phyloP scores from a whole-genome alignment of 2,797 vertebrate genomes.

The Manis crassicaudata region DNA sequence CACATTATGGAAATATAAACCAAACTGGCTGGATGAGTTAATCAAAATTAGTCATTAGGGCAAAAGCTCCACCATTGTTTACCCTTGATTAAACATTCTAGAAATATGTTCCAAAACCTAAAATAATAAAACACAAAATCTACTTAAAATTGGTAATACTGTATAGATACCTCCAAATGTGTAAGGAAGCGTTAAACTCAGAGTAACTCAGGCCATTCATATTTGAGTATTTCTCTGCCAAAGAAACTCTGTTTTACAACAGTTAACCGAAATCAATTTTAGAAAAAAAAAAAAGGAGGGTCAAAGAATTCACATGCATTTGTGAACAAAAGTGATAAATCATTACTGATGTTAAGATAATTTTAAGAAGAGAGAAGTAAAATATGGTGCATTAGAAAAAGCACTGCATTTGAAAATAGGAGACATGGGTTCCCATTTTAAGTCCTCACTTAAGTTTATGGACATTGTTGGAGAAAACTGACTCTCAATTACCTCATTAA shows the following conservation, averaged over 20 bases:
- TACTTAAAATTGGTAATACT: slow-evolving; percentile 29
- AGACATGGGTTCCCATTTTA: background rate
- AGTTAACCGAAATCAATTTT: background rate
- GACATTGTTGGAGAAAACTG: background rate
- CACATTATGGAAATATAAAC: background rate
- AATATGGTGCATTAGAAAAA: background rate
- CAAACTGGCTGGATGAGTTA: background rate
- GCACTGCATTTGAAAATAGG: background rate
- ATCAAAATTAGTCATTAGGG: slow-evolving; percentile 33
- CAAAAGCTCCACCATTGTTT: slow-evolving; percentile 27
- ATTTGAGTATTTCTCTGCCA: slow-evolving; percentile 10
- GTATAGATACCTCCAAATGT: background rate
- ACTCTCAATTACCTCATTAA: background rate
- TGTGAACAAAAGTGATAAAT: slow-evolving; percentile 2
- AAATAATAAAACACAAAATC: slow-evolving; percentile 45
- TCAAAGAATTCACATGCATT: background rate
- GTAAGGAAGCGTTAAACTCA: slow-evolving; percentile 12
- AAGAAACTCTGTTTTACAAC: background rate
- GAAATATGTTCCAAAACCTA: background rate
- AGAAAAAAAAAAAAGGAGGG: background rate
- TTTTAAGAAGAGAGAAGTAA: background rate
- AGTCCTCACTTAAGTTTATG: background rate
- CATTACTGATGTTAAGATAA: background rate
- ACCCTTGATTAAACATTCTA: slow-evolving; percentile 45
- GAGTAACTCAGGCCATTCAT: slow-evolving; percentile 34